Conservation (phyloP, 2,888 invertebrate genomes). For the Ichneumoninae sp. region DNA sequence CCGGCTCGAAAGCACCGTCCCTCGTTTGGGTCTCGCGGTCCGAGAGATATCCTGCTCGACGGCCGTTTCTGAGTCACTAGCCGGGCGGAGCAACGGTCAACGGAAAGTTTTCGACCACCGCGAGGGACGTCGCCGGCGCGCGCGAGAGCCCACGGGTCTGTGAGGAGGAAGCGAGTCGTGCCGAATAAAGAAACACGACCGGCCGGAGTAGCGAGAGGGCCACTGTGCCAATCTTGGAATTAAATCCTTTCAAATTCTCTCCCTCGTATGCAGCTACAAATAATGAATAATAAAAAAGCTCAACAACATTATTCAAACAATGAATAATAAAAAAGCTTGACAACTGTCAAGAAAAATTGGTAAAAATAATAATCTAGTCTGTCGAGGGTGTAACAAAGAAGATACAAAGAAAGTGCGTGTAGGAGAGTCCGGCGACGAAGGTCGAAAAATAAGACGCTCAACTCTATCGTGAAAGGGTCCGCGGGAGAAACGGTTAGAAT, state of each 20-base stretch:
- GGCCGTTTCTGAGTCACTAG: constrained; percentile 73
- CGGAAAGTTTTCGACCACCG: constrained; percentile 75
- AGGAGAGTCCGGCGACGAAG: neutral
- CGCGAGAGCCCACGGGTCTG: constrained; percentile 37
- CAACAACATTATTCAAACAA: too few species aligned
- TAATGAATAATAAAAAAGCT: neutral
- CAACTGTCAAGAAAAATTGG: constrained; percentile 3
- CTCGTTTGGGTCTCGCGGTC: constrained; percentile 48
- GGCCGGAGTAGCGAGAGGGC: neutral
- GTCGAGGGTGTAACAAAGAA: neutral
- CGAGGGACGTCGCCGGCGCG: constrained; percentile 45
- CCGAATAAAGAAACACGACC: constrained; percentile 5
- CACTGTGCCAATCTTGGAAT: neutral
- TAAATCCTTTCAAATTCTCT: neutral
- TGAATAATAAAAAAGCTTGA: neutral
- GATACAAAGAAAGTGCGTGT: neutral
- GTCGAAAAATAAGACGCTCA: constrained; percentile 23
- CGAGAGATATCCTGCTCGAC: constrained; percentile 36
- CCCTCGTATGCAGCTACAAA: neutral
- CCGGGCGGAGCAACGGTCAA: constrained; percentile 74
- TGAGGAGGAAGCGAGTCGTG: constrained; percentile 17
- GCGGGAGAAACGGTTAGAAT: constrained; percentile 51
- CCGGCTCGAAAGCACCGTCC: constrained; percentile 55
- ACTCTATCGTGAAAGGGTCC: constrained; percentile 51
- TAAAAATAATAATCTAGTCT: neutral